Evolutionary conservation across 2,888 invertebrate genomes (phyloP), one percentile per base, ranked within the genome.

Genomic region (Agrotis puta): DNA sequence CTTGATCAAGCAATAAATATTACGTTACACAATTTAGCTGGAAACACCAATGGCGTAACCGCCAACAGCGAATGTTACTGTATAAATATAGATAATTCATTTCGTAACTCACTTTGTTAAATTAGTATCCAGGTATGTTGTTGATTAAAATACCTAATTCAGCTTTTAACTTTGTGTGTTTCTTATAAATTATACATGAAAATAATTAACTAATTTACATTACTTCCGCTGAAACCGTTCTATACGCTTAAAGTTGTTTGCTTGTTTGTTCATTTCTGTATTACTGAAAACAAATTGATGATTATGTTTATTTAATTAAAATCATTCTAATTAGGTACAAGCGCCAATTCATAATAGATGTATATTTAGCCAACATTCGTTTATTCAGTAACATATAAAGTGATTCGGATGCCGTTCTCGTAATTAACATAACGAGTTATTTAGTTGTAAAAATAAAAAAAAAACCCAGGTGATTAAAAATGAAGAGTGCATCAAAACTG

Each of bases 1-100:
- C 79, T 79, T 82, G 66, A 79, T 75, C 75, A 79, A 69, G 45
- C 59, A 74, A 82, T 82, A 69, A 81, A 75, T 81, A 75, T 81
- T 53, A 64, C 22, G 69, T 81, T 81, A 83, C 81, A 71, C 79
- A 64, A 72, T 58, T 77, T 77, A 66, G 45, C 50, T 45, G 66
- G 69, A 70, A 73, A 70, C 22, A 67, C 11, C 53, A 68, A 69
- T 74, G 70, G 64, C 62, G 62, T 67, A 81, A 81, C 65, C 33
- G 58, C 47, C 64, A 63, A 33, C 27, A 33, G 67, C 14, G 45
- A 79, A 43, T 27, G 63, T 50, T 39, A 50, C 62, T 27, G n/a
- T 39, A n/a, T 56, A 68, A 50, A 45, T 68, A 24, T 39, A 56
- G 78, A 74, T 74, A 70, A 61, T 57, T 74, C 2, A 77, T 78